Evolutionary conservation across 2,888 invertebrate genomes (phyloP).

Genomic region (Agonopterix heracliana): DNA sequence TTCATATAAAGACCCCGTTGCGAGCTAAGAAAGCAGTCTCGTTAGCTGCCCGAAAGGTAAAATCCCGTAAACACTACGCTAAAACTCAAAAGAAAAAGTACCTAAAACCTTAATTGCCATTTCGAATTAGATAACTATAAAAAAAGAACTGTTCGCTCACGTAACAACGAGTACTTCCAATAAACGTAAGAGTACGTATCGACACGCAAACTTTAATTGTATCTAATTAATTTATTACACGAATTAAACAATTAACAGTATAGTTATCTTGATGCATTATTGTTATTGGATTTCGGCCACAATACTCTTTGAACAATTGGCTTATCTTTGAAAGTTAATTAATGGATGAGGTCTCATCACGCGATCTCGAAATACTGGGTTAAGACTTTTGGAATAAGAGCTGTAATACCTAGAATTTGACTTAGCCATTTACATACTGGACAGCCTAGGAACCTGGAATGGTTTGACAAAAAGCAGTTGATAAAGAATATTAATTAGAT

Average conservation of each 20-base stretch:
- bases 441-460: no score
- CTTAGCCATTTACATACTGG: no score
- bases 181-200: slow-evolving; percentile 31
- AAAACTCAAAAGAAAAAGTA: slow-evolving; percentile 17
- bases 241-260: slow-evolving; percentile 71
- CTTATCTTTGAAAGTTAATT: slow-evolving; percentile 69
- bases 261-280: slow-evolving; percentile 68
- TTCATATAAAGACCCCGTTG: no score
- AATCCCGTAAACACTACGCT: no score
- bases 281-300: slow-evolving; percentile 64
- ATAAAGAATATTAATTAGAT: no score
- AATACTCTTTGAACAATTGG: slow-evolving; percentile 53
- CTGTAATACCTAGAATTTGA: no score
- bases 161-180: slow-evolving; percentile 35
- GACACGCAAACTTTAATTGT: slow-evolving; percentile 68
- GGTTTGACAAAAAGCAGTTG: no score
- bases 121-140: slow-evolving; percentile 43
- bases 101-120: slow-evolving; percentile 39
- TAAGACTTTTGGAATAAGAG: no score
- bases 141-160: slow-evolving; percentile 21
- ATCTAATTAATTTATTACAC: slow-evolving; percentile 74
- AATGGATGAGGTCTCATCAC: slow-evolving; percentile 59
- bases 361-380: slow-evolving; percentile 56
- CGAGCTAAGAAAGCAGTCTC: no score
- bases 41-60: no score